Evolutionary conservation across 2,797 vertebrate species (phyloP), one percentile per base, ranked within the genome.

Genomic region (Perodicticus potto): DNA sequence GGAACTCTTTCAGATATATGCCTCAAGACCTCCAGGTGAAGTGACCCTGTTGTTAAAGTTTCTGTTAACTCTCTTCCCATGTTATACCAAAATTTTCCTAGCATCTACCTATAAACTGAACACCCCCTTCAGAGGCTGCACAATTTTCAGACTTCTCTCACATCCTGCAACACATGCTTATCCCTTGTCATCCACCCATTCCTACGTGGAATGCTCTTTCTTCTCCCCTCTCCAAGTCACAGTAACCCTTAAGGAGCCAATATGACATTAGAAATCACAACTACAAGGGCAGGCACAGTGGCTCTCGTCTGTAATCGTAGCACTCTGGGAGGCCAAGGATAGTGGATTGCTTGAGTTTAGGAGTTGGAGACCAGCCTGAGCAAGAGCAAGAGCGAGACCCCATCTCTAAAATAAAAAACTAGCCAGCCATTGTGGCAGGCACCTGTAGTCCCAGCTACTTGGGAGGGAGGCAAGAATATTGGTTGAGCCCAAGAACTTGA

Each of bases 31-130:
- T 83, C 25, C 59, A 72, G 49, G 23, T 53, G 12, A 93, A 91
- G 49, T 25, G 53, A 78, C 74, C 34, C 34, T 89, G 76, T 29
- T 80, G 65, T 55, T 91, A 37, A 97, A 95, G 16, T 72, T 93
- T 90, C 72, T 57, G 49, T 17, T 53, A 83, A 49, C 11, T 84
- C 74, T 37, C 70, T 93, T 77, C 40, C 27, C 11, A 8, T 16
- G 11, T 80, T 77, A 91, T 91, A 73, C 8, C 74, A 93, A 81
- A 63, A 77, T 34, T 70, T 53, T 91, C 59, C 84, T 83, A 59
- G 19, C 81, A 69, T 49, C 76, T 81, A 70, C 81, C 49, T 86
- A 25, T 53, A 82, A 77, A 82, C 90, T 94, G 57, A 86, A 53
- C 13, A 89, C 7, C 16, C 17, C 2, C 16, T 91, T 91, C 55